These are phyloP conservation scores for Tyto alba DNA, from an alignment of 2,113 vertebrate species.

Conservation along the genomic window DNA sequence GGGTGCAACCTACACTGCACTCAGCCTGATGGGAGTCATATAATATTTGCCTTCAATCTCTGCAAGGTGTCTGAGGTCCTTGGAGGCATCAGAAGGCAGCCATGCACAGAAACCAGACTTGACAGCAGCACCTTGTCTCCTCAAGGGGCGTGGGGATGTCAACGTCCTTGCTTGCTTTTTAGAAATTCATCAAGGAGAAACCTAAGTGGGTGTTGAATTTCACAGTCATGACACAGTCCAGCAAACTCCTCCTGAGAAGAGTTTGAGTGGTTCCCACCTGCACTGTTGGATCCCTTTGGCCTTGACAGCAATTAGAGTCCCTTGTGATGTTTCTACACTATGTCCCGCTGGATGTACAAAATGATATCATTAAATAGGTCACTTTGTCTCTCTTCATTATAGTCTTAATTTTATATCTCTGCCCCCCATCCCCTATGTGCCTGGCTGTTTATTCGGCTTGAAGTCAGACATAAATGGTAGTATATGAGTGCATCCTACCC, in stretches of 20 bases:
- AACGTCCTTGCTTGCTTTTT: neutral
- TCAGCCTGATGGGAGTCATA: neutral
- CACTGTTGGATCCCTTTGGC: neutral
- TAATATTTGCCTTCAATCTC: neutral
- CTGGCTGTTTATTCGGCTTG: neutral
- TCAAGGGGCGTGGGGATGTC: rapidly evolving
- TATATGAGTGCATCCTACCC: neutral
- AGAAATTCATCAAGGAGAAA: conserved; percentile 55
- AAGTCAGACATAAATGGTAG: neutral
- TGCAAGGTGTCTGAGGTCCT: neutral
- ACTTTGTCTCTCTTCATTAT: neutral
- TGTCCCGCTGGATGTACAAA: neutral
- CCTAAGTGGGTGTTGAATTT: conserved; percentile 73
- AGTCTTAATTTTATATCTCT: neutral
- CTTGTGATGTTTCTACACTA: neutral
- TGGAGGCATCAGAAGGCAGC: neutral
- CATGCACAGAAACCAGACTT: neutral
- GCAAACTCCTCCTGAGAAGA: conserved; percentile 75
- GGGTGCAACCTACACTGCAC: neutral
- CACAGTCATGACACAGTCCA: conserved; percentile 66
- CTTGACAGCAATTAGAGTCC: neutral
- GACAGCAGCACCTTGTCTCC: neutral
- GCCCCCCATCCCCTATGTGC: neutral
- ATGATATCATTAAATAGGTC: neutral
- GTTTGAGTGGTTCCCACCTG: neutral